These are phyloP conservation scores for Scatophagus argus DNA, from an alignment of 2,113 vertebrate genomes.

Conservation along the genomic window DNA sequence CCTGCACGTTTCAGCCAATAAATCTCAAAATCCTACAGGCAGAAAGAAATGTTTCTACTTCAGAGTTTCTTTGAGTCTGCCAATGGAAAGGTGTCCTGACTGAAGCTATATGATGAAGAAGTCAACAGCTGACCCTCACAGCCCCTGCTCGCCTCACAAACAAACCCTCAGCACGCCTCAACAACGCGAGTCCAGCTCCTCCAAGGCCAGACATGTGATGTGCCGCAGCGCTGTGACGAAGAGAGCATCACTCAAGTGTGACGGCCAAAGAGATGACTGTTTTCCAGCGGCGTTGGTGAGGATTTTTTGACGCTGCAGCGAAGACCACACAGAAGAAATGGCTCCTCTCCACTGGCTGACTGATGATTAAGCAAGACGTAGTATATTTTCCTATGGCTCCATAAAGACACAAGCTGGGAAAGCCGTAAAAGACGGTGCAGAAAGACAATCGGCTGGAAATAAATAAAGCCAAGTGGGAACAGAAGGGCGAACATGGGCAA, in stretches of 20 bases:
- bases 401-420: conserved; percentile 77
- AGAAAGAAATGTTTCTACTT: conserved; percentile 45
- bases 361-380: conserved; percentile 79
- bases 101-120: conserved; percentile 39
- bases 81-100: conserved; percentile 21
- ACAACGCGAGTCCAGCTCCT: conserved; percentile 30
- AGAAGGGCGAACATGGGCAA: conserved; percentile 31
- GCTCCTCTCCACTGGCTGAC: conserved; percentile 67
- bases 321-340: conserved; percentile 83
- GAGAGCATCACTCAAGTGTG: conserved; percentile 70
- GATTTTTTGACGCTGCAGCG: conserved; percentile 50
- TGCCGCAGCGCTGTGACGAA: conserved; percentile 67
- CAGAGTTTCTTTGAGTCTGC: not conserved
- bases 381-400: conserved; percentile 80
- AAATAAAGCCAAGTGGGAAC: conserved; percentile 73
- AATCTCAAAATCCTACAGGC: conserved; percentile 62
- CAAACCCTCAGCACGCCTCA: conserved; percentile 41
- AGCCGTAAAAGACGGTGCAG: conserved; percentile 72
- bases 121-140: conserved; percentile 30
- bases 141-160: conserved; percentile 11
- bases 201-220: conserved; percentile 66
- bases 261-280: conserved; percentile 80
- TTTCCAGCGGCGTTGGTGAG: conserved; percentile 70
- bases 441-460: conserved; percentile 76
- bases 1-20: conserved; percentile 65